Evolutionary conservation across 1,140 invertebrate genomes (phyloP).

Genomic region (Drosophila repletoides): DNA sequence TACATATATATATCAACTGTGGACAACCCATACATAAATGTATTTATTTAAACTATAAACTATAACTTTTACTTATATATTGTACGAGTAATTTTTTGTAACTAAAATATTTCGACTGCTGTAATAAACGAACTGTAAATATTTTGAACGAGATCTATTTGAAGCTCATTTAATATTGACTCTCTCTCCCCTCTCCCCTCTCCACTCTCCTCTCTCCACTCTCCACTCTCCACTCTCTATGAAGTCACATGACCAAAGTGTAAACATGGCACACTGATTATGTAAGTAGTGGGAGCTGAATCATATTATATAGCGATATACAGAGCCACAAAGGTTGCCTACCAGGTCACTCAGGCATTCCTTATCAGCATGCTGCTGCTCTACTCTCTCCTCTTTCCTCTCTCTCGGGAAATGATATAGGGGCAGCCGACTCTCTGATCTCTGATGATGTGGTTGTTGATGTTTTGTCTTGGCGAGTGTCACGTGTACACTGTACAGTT

Average conservation of each 20-base stretch:
- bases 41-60: constrained; percentile 74
- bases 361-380: constrained; percentile 23
- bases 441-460: neutral
- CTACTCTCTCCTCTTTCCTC: neutral
- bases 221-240: too few relatives aligned
- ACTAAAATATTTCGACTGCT: constrained; percentile 47
- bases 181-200: neutral
- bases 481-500: constrained; percentile 46
- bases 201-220: too few relatives aligned
- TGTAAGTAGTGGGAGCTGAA: constrained; percentile 25
- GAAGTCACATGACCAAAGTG: constrained; percentile 8
- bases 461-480: constrained; percentile 32
- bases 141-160: constrained; percentile 6
- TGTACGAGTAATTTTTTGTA: constrained; percentile 56
- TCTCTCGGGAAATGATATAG: neutral
- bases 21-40: constrained; percentile 49
- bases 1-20: constrained; percentile 17
- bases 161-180: neutral
- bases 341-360: constrained; percentile 20
- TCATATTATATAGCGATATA: constrained; percentile 3
- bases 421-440: neutral
- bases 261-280: constrained; percentile 10
- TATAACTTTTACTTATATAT: constrained; percentile 62
- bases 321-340: constrained; percentile 25
- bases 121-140: constrained; percentile 43